A percentile compares a stretch with the other conserved stretches of the same genome.
Evolutionary conservation across 1,140 invertebrate species (phyloP).

Genomic region (Nymphalis io): DNA sequence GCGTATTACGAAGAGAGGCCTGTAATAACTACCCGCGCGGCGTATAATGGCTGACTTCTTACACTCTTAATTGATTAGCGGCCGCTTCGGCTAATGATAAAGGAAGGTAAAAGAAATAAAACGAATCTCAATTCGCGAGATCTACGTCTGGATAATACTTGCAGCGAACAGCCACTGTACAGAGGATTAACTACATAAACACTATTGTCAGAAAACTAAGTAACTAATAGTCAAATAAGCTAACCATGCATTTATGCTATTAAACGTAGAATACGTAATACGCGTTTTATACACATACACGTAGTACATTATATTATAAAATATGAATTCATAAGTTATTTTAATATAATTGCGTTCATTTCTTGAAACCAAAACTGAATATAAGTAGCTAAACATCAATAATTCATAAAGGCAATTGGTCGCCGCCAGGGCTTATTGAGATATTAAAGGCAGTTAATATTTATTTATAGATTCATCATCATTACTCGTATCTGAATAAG

Average conservation of each 20-base stretch:
- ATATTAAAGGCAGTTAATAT: conserved; percentile 45
- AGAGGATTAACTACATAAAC: not conserved
- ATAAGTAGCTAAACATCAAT: conserved; percentile 65
- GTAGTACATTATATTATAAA: not conserved
- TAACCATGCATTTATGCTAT: not conserved
- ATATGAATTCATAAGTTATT: conserved; percentile 40
- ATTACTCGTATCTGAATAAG: conserved; percentile 23
- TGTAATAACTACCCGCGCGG: conserved; percentile 76
- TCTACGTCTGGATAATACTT: conserved; percentile 58
- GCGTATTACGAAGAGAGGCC: conserved; percentile 72
- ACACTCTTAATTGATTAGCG: conserved; percentile 81
- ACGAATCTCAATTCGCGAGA: conserved; percentile 69
- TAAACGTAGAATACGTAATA: not conserved
- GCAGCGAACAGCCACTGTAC: conserved; percentile 43
- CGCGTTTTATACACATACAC: no score
- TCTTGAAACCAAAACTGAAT: conserved; percentile 50
- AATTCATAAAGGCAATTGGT: conserved; percentile 66
- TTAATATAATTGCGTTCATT: conserved; percentile 64
- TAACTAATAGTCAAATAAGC: no score
- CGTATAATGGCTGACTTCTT: conserved; percentile 79
- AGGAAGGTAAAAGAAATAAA: conserved; percentile 78
- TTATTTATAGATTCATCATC: conserved; percentile 35
- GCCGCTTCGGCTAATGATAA: conserved; percentile 78
- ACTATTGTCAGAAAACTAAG: not conserved
- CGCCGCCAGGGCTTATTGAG: conserved; percentile 59